Evolutionary conservation across 2,113 vertebrate genomes (phyloP).

Genomic region (Riparia riparia): DNA sequence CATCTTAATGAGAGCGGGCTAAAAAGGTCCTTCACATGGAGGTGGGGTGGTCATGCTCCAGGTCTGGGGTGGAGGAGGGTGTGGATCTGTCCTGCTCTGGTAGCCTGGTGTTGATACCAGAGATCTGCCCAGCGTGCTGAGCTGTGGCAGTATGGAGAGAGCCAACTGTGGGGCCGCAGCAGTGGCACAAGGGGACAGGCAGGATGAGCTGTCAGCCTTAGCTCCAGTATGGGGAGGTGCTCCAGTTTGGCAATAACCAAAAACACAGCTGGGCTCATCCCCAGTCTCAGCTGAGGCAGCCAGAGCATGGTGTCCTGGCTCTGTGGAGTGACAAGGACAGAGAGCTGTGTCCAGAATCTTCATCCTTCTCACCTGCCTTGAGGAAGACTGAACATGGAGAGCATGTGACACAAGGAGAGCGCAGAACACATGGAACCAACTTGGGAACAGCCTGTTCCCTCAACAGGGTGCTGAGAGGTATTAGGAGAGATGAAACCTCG

Average conservation of each 20-base stretch:
- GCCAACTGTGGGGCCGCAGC: background rate
- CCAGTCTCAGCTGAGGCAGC: background rate
- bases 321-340: background rate
- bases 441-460: background rate
- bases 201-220: background rate
- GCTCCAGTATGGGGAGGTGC: background rate
- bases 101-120: background rate
- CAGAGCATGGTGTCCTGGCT: background rate
- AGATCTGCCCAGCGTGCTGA: background rate
- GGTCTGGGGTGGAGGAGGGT: background rate
- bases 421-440: rapidly evolving
- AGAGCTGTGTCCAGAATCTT: background rate
- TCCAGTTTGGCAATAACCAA: background rate
- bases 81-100: background rate
- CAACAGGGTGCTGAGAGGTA: background rate
- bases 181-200: background rate
- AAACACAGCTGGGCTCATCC: background rate
- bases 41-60: background rate
- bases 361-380: background rate
- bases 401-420: rapidly evolving
- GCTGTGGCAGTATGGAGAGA: background rate
- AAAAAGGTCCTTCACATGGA: background rate
- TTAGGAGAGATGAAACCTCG: background rate
- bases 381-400: background rate
- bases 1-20: background rate